Base-by-base conservation (phyloP, 2,888 invertebrate genomes). In the Ceratothoa steindachneri region DNA sequence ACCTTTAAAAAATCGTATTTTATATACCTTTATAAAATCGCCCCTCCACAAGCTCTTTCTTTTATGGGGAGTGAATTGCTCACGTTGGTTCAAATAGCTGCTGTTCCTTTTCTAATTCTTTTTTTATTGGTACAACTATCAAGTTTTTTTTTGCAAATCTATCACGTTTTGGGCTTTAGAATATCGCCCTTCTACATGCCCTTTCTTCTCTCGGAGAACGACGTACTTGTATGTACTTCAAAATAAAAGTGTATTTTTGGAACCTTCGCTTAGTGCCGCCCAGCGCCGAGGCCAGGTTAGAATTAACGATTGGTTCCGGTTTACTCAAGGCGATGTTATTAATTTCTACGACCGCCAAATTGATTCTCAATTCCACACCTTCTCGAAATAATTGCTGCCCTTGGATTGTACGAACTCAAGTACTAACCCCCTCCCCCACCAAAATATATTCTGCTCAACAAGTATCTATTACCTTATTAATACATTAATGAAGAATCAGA, bases 321-420 rank as follows among this genome's bases (percentile, higher is more conserved):
- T 60, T 22, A 60, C 60, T 24, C n/a, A 60, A 24, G 22, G 22
- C 60, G 22, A 24, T 24, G 60, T 60, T 60, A 60, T 60, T 60
- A 60, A 60, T 60, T 60, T 24, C 27, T 60, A 60, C 24, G 60
- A 60, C 60, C 60, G 12, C n/a, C n/a, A 60, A 60, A 60, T 60
- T 60, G 60, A 60, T 60, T 60, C 60, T 24, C 60, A 60, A 60
- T 60, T 60, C 60, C 24, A 60, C 27, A 60, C 60, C 60, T 22
- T 22, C 22, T n/a, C 60, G 60, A n/a, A 22, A 60, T 60, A 60
- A 60, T 60, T 22, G 24, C 60, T 22, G 60, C 22, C 24, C 24
- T 15, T 12, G 22, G 60, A 60, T 24, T 12, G 12, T 24, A 60
- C n/a, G 27, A 15, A 24, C 22, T 24, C 22, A 22, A 60, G n/a